Base-by-base conservation (phyloP, 2,888 invertebrate genomes). In the Eupithecia pulchellata region DNA sequence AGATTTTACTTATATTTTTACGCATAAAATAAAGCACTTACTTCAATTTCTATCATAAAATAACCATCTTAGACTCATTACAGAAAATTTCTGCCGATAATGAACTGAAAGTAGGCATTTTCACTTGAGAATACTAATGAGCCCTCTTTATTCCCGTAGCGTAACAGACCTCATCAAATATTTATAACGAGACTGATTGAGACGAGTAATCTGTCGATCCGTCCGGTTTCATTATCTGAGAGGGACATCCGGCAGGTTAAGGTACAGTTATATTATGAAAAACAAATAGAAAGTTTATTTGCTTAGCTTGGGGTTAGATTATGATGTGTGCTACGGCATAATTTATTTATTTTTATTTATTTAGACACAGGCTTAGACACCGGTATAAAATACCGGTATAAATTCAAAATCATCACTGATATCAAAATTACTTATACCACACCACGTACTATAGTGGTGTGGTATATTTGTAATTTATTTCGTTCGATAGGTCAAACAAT, bases 161-260 rank as follows among this genome's bases (percentile, higher is more conserved):
- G 77, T 80, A 77, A 77, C 72, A 76, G 79, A 66, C 60, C 83
- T 85, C 85, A 85, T 85, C 82, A 86, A 88, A 88, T 85, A 87
- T 89, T 89, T 89, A 88, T 86, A 83, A 83, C 81, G 78, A 80
- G 82, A 79, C 83, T 86, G 85, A 89, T 89, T 86, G 84, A 83
- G 85, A 86, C 84, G 86, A 85, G 84, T 84, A 86, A 88, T 88
- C 82, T 79, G 77, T 79, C 80, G 78, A 84, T 86, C 84, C 79
- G 71, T 79, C 72, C 74, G 76, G 76, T 81, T 83, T 86, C 84
- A 85, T 87, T 88, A 88, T 87, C 83, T 86, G 81, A 60, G 32
- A 32, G 32, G 60, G 32, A 32, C 60, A 60, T 11, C 13, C 17
- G 25, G 29, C 6, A 61, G n/a, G 34, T 36, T 36, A 20, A 57